phyloP scores from a whole-genome alignment of 1,140 invertebrate genomes.

The Periplaneta americana region DNA sequence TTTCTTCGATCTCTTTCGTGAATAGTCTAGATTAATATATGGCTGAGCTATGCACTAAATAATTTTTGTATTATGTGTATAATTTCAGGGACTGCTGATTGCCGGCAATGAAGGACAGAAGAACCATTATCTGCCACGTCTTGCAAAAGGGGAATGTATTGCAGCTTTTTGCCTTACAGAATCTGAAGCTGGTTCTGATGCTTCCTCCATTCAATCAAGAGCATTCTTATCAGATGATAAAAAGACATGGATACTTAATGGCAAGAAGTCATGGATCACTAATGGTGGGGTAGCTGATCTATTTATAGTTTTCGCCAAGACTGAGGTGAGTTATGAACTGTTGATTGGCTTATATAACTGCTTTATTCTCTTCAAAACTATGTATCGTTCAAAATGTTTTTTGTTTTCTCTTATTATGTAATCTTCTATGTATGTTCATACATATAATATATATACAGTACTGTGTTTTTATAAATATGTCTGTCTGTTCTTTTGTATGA shows the following conservation, averaged over 20 bases:
- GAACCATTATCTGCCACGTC: not conserved
- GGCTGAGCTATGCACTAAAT: no score
- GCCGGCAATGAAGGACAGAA: constrained; percentile 5
- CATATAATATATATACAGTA: no score
- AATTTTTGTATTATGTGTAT: no score
- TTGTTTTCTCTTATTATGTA: no score
- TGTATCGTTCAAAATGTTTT: no score
- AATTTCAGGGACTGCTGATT: constrained; percentile 1
- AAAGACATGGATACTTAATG: constrained; percentile 57
- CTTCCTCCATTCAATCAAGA: constrained; percentile 38
- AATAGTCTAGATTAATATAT: no score
- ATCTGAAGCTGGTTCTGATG: constrained; percentile 53
- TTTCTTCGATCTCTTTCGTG: no score
- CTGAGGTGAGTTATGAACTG: constrained; percentile 27
- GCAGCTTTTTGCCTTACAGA: constrained; percentile 61
- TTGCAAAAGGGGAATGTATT: constrained; percentile 44
- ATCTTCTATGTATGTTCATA: no score
- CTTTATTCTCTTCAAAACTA: no score
- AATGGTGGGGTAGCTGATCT: constrained; percentile 65
- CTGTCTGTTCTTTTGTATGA: no score
- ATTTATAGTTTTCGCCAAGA: constrained; percentile 66
- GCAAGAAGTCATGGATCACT: constrained; percentile 65
- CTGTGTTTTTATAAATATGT: no score
- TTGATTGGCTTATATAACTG: no score
- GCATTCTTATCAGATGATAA: constrained; percentile 51